These are phyloP conservation scores for Stratiomys singularior DNA, from an alignment of 2,888 invertebrate genomes.

Conservation along the genomic window DNA sequence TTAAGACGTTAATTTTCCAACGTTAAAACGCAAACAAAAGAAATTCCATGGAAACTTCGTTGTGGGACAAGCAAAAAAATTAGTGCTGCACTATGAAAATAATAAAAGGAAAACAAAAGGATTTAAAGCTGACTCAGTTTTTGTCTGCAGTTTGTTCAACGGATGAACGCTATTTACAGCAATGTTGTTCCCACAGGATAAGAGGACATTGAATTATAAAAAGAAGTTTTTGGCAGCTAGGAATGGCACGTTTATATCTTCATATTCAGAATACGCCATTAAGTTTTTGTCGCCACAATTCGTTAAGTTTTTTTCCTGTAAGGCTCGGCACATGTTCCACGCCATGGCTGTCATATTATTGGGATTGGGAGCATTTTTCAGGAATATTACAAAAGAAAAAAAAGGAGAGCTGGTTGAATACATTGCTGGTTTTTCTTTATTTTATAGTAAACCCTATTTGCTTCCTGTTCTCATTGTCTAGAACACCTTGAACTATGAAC, in stretches of 20 bases:
- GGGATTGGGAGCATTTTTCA: no score
- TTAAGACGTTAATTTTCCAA: background rate
- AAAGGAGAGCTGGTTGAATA: no score
- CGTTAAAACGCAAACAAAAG: background rate
- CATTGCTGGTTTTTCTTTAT: no score
- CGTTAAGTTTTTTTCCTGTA: no score
- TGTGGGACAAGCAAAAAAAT: background rate
- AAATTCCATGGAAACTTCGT: background rate
- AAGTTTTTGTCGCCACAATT: no score
- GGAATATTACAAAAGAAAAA: no score
- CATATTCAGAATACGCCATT: background rate
- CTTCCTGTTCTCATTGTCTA: no score
- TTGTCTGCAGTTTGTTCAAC: constrained; percentile 35
- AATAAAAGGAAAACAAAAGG: constrained; percentile 15
- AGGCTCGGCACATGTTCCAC: no score
- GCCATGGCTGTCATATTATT: no score
- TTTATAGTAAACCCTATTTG: no score
- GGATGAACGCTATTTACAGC: constrained; percentile 21
- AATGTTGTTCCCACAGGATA: constrained; percentile 24
- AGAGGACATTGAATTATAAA: background rate
- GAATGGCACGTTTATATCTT: background rate
- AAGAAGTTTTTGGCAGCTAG: constrained; percentile 22
- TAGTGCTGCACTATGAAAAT: constrained; percentile 4
- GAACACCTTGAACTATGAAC: no score
- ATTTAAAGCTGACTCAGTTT: constrained; percentile 15